Conservation (phyloP, 2,113 vertebrate species). For the Carassius auratus region DNA sequence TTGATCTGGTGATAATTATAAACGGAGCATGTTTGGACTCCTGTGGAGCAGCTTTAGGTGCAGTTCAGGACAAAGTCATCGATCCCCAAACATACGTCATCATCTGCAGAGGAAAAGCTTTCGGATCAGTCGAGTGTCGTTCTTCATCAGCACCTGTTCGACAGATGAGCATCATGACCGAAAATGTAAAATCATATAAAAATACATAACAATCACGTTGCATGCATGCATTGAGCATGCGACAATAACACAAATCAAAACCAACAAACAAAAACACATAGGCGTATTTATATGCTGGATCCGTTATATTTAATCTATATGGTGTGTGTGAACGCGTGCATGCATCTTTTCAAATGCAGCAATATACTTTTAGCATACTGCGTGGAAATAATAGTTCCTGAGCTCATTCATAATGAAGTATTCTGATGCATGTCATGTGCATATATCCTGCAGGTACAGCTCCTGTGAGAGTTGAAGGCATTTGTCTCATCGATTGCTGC, state of each 20-base stretch:
- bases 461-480: background rate
- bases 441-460: background rate
- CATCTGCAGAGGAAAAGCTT: background rate
- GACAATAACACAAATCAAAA: background rate
- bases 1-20: constrained; percentile 39
- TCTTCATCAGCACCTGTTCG: background rate
- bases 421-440: background rate
- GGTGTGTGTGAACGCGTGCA: too few relatives aligned
- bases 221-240: background rate
- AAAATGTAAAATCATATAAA: background rate
- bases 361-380: background rate
- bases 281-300: background rate
- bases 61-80: background rate
- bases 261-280: too few relatives aligned
- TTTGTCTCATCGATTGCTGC: background rate
- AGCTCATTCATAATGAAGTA: background rate
- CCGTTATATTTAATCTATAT: background rate
- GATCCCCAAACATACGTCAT: background rate
- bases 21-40: constrained; percentile 18
- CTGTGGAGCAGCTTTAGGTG: background rate
- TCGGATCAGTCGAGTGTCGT: too few relatives aligned
- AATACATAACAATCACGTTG: too few relatives aligned
- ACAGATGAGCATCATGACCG: background rate
- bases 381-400: background rate
- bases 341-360: background rate